Evolutionary conservation across 1,140 invertebrate species (phyloP), one percentile per base, ranked within the genome.

Genomic region (Calephelis virginiensis): DNA sequence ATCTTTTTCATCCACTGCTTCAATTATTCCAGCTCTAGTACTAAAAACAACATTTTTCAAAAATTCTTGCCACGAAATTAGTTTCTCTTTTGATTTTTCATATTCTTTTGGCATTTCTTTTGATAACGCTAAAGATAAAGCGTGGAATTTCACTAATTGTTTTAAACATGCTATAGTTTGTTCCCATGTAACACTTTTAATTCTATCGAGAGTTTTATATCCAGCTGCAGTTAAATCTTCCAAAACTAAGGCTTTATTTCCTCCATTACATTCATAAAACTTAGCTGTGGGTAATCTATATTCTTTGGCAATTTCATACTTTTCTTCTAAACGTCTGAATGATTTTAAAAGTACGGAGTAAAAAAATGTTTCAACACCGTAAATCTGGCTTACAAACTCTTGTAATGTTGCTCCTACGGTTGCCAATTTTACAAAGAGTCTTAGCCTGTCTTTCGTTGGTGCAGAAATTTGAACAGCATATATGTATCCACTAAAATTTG

Each of bases 391-490:
- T 14, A 67, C 53, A n/a, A 69, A 11, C 12, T 38, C 8, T 38
- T 82, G 65, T n/a, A 81, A 65, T 6, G 73, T 72, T 47, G 86
- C 80, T 0, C 76, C 73, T 0, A 80, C 14, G 8, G 48, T 68
- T 0, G 82, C 77, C 0, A 85, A 70, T 74, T 88, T 88, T 0
- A 76, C 73, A 63, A 88, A 88, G 7, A 88, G 40, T 10, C 75
- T 75, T 0, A 86, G 47, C 1, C 74, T 73, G 47, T 74, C 65
- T 50, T 74, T 78, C 4, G 37, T 68, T 13, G 73, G 56, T 40
- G 68, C 67, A 0, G 69, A 59, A 5, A 81, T 62, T 4, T 68
- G 80, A 5, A 71, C 72, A 0, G 53, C 38, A 47, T 67, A 83
- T 6, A 85, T n/a, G 12, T 66, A 43, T 11, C 80, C 78, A 43